Conservation (phyloP, 2,888 invertebrate genomes). For the Pilophorus perplexus region DNA sequence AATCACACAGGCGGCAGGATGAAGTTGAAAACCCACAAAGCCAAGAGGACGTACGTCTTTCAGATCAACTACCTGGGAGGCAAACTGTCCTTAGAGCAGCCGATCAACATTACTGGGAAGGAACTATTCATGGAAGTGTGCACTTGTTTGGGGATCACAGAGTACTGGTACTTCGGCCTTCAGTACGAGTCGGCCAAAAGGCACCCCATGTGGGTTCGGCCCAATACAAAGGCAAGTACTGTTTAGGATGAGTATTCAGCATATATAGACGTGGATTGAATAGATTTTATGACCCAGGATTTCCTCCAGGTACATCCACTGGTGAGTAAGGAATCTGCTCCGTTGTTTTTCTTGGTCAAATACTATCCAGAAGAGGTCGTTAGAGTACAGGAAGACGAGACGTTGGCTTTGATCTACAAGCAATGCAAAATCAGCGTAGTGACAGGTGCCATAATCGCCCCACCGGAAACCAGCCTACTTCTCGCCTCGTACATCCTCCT, state of each 20-base stretch:
- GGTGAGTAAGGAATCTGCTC: constrained; percentile 28
- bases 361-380: constrained; percentile 44
- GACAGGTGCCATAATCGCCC: constrained; percentile 36
- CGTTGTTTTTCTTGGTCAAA: constrained; percentile 44
- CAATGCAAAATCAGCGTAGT: constrained; percentile 44
- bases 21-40: constrained; percentile 17
- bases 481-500: constrained; percentile 43
- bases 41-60: constrained; percentile 24
- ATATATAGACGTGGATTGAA: too few relatives aligned
- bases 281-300: too few relatives aligned
- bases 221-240: constrained; percentile 34
- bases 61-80: constrained; percentile 40
- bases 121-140: constrained; percentile 44
- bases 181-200: constrained; percentile 41
- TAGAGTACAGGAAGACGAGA: constrained; percentile 38
- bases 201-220: constrained; percentile 42
- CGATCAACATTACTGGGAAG: constrained; percentile 39
- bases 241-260: neutral
- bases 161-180: constrained; percentile 44
- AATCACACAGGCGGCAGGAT: too few relatives aligned
- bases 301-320: constrained; percentile 25
- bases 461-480: constrained; percentile 43
- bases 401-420: constrained; percentile 38
- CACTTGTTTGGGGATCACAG: constrained; percentile 37
- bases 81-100: constrained; percentile 34